Conservation (phyloP, 2,888 invertebrate genomes). For the Macaria notata region DNA sequence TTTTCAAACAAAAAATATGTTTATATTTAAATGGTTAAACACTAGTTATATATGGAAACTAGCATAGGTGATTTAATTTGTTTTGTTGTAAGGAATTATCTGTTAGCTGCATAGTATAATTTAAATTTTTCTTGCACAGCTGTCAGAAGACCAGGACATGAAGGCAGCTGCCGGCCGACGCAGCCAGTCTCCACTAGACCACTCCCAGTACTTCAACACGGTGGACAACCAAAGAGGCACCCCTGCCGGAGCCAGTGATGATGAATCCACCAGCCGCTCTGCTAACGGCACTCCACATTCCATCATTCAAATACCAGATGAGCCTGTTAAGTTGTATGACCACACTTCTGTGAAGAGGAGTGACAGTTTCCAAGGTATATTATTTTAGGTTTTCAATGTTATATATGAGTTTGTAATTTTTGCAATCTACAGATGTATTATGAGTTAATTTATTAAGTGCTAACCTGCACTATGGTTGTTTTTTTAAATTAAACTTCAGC, state of each 20-base stretch:
- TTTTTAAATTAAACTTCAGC: too few relatives aligned
- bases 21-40: too few relatives aligned
- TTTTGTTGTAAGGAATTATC: too few relatives aligned
- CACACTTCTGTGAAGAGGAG: conserved; percentile 67
- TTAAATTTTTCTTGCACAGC: conserved; percentile 40
- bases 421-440: too few relatives aligned
- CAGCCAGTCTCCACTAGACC: conserved; percentile 70
- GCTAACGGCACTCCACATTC: conserved; percentile 85
- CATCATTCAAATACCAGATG: conserved; percentile 85
- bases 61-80: too few relatives aligned
- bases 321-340: conserved; percentile 68
- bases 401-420: too few relatives aligned
- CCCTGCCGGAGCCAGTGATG: conserved; percentile 77
- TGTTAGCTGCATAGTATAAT: too few relatives aligned
- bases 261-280: conserved; percentile 70
- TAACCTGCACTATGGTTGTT: too few relatives aligned
- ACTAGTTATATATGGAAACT: too few relatives aligned
- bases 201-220: conserved; percentile 57
- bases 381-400: too few relatives aligned
- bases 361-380: conserved; percentile 72
- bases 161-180: conserved; percentile 70
- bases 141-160: conserved; percentile 77
- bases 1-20: too few relatives aligned
- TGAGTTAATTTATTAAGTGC: too few relatives aligned
- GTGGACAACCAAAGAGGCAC: conserved; percentile 68